Conservation (phyloP, 2,888 invertebrate species). For the Apamea crenata region DNA sequence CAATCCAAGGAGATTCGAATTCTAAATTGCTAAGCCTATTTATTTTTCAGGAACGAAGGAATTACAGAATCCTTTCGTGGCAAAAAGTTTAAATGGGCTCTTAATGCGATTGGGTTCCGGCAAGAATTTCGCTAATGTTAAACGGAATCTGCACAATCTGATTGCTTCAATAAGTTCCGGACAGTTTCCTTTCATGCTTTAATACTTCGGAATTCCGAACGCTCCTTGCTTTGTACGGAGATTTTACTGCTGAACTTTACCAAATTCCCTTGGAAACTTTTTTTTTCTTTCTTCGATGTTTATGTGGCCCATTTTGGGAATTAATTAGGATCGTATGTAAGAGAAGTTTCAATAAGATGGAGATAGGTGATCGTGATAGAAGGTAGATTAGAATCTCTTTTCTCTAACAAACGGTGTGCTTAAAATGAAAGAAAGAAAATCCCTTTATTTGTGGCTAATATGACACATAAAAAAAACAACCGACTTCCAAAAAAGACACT, state of each 20-base stretch:
- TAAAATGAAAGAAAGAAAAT: background rate
- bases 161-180: conserved; percentile 88
- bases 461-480: no score
- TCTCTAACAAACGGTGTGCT: background rate
- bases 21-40: conserved; percentile 78
- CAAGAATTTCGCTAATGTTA: conserved; percentile 87
- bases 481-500: no score
- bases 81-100: conserved; percentile 87
- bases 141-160: conserved; percentile 88
- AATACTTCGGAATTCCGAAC: conserved; percentile 84
- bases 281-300: conserved; percentile 63
- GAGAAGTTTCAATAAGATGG: conserved; percentile 54
- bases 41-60: conserved; percentile 80
- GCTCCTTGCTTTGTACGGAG: conserved; percentile 71
- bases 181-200: conserved; percentile 86
- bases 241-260: conserved; percentile 76
- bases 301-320: conserved; percentile 62
- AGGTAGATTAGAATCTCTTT: conserved; percentile 13
- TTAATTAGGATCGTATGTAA: conserved; percentile 61
- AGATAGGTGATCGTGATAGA: conserved; percentile 26
- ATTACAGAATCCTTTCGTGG: conserved; percentile 84
- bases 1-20: conserved; percentile 66
- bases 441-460: no score
- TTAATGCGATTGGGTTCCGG: conserved; percentile 87
- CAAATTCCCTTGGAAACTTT: conserved; percentile 63